Evolutionary conservation across 1,140 invertebrate species (phyloP), one percentile per base, ranked within the genome.

Genomic region (Hyphantria cunea): DNA sequence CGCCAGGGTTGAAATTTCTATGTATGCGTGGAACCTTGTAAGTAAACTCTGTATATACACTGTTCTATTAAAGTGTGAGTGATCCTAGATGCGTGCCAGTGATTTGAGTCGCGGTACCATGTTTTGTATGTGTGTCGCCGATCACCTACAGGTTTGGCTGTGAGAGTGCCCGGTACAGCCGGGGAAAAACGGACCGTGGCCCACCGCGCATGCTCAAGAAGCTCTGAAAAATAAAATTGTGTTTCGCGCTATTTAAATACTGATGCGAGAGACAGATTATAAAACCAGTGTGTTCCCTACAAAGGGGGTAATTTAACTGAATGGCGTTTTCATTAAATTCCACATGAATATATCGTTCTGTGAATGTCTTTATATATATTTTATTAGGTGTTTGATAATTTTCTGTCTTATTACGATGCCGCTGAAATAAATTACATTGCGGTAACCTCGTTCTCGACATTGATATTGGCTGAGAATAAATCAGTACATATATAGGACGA

Each of bases 161-260:
- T 80, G 71, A 73, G 70, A 32, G 72, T 68, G 66, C 55, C 65
- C 62, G 60, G 67, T 68, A 67, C 65, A 53, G 64, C 66, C 49
- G 66, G 70, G 71, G 65, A 72, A 74, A 73, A 75, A 66, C 64
- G 65, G 62, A 41, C 32, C 61, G 67, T 52, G 45, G 58, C 42
- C 33, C 53, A 50, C 17, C 42, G 77, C 80, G 78, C 82, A 81
- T 82, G 80, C 74, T 59, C 73, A 65, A 47, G 61, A 69, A 72
- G 63, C 66, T 70, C 65, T 71, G 68, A 73, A 78, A 80, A 78
- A 74, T 72, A 78, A 80, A 78, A 74, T 73, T 66, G 67, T 74
- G 71, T 84, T 77, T 80, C 72, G 68, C 76, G 71, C 68, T 73
- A 78, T 77, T 80, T 82, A 75, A 78, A 78, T 75, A 79, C 74